These are phyloP conservation scores for Nematopogon swammerdamellus DNA, from an alignment of 2,888 invertebrate genomes.

Conservation along the genomic window DNA sequence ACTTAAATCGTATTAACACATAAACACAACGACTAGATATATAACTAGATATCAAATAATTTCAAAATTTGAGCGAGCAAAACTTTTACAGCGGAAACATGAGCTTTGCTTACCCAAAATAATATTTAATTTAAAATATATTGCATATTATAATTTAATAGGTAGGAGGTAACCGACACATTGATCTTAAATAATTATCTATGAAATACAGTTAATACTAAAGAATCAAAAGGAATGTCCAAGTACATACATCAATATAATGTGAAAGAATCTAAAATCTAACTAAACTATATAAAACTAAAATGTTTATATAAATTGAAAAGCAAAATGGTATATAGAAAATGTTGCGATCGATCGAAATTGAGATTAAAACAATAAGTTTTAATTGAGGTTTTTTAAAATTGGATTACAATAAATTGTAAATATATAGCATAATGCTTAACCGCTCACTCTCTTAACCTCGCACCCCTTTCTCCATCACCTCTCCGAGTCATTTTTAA, in stretches of 20 bases:
- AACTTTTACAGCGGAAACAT: background rate
- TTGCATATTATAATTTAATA: background rate
- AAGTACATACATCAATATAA: background rate
- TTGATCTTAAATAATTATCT: constrained; percentile 34
- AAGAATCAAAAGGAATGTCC: constrained; percentile 14
- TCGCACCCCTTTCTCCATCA: constrained; percentile 21
- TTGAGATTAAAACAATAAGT: constrained; percentile 5
- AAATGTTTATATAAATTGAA: too few species aligned
- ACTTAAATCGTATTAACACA: background rate
- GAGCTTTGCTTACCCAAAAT: background rate
- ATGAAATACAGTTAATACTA: constrained; percentile 34
- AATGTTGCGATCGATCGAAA: background rate
- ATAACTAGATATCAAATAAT: background rate
- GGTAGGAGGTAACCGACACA: constrained; percentile 32
- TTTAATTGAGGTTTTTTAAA: constrained; percentile 20
- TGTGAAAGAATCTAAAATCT: background rate
- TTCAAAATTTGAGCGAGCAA: background rate
- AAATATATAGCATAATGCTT: constrained; percentile 22
- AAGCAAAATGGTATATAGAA: background rate
- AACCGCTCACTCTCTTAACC: constrained; percentile 1
- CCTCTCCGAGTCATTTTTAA: constrained; percentile 42
- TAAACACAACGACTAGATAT: background rate
- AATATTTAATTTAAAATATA: background rate
- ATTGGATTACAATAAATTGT: constrained; percentile 47
- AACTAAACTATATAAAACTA: background rate